Percentiles rank a stretch among this genome's conserved stretches.
These are phyloP conservation scores for Euzetes globulus DNA, from an alignment of 2,888 invertebrate species.

Conservation along the genomic window DNA sequence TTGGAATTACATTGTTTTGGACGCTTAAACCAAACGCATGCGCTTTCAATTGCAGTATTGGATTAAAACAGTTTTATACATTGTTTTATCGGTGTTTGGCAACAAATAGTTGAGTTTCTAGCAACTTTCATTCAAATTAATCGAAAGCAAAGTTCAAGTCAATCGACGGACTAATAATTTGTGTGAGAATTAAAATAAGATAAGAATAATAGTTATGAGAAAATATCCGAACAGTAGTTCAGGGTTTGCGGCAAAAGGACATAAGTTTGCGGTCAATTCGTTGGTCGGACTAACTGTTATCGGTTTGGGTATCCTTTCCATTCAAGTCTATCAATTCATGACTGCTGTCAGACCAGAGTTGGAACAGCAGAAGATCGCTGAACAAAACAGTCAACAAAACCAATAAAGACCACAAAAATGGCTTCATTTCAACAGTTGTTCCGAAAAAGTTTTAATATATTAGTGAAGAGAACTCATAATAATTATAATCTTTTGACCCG, in stretches of 20 bases:
- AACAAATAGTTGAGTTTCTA: too few relatives aligned
- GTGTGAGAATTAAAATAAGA: neutral
- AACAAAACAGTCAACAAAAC: constrained; percentile 45
- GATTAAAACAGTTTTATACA: too few relatives aligned
- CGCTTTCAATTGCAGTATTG: too few relatives aligned
- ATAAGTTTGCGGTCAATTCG: constrained; percentile 54
- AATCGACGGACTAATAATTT: neutral
- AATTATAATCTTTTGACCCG: neutral
- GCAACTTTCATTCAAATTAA: too few relatives aligned
- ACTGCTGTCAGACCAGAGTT: constrained; percentile 52
- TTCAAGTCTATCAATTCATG: constrained; percentile 52
- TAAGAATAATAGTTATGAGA: neutral
- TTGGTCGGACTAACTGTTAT: constrained; percentile 55
- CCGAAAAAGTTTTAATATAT: neutral
- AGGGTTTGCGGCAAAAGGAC: constrained; percentile 49
- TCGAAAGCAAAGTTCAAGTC: neutral
- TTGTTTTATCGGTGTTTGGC: too few relatives aligned
- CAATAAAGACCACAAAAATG: constrained; percentile 47
- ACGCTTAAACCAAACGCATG: too few relatives aligned
- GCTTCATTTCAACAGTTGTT: neutral
- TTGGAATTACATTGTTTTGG: neutral
- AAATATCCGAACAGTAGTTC: constrained; percentile 3
- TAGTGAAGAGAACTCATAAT: neutral
- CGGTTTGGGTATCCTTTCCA: constrained; percentile 51
- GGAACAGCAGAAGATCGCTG: constrained; percentile 44